Evolutionary conservation across 1,140 invertebrate species (phyloP), one percentile per base, ranked within the genome.

Genomic region (Polyergus mexicanus): DNA sequence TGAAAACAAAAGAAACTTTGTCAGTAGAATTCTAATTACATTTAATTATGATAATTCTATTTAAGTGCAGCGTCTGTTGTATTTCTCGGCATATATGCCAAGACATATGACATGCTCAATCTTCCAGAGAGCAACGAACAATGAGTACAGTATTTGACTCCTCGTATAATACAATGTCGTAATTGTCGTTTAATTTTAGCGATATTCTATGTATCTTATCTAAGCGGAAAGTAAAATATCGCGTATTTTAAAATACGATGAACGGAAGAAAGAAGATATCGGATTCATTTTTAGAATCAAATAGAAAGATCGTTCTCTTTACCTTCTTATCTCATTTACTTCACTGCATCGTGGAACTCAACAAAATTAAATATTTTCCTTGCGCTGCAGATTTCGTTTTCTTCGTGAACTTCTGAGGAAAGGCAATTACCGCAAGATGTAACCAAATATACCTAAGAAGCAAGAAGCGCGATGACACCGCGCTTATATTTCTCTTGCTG

Each of bases 361-460:
- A 47, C 38, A 35, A 44, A 74, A 83, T 83, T 74, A 83, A 83
- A 83, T 62, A 83, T 74, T 72, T 83, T 74, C 54, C 68, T 28
- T 83, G 28, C 66, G 54, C 41, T 81, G 78, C 54, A 62, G 54
- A 83, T 83, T 83, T 72, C 54, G 78, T 81, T 74, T 83, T 35
- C 54, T 44, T 83, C 38, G 54, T 25, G 51, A 74, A 47, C n/a
- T 74, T 62, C 44, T 38, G 65, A 3, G 2, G 22, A 32, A 22
- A 47, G 38, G 35, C 68, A 35, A n/a, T 74, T 74, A 47, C 3
- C 44, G 10, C 38, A 38, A 47, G 51, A 81, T 58, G 66, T 65
- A 58, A 47, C 54, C 35, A 32, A 80, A 72, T 60, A 32, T 71
- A 72, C 51, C 28, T 60, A 8, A 8, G 54, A 32, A 35, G 44